These are phyloP conservation scores for Neomonachus schauinslandi DNA, from an alignment of 2,113 vertebrate genomes.

Conservation along the genomic window DNA sequence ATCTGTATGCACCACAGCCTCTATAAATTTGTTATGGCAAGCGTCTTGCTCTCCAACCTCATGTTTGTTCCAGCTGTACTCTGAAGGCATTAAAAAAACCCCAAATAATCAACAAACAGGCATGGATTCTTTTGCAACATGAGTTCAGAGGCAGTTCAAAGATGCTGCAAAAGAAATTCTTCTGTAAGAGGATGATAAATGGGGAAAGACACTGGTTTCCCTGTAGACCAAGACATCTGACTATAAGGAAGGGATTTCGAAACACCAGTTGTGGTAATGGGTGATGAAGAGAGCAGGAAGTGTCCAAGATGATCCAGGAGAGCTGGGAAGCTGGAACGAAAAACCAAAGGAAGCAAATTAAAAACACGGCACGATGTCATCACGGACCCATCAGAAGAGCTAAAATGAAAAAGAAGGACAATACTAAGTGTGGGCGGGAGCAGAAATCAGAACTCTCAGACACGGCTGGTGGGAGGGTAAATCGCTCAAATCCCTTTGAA, in stretches of 20 bases:
- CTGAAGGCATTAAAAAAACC: conserved; percentile 37
- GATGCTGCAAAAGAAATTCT: conserved; percentile 27
- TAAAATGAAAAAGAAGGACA: conserved; percentile 49
- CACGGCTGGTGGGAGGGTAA: not conserved
- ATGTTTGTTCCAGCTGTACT: conserved; percentile 50
- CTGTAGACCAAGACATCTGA: conserved; percentile 21
- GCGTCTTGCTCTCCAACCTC: conserved; percentile 19
- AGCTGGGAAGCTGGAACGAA: not conserved
- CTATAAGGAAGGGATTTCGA: conserved; percentile 51
- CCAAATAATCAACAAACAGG: conserved; percentile 49
- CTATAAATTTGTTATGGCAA: conserved; percentile 44
- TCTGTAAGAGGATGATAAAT: conserved; percentile 43
- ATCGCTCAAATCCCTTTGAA: not conserved
- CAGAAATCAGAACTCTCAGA: not conserved
- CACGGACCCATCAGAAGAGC: not conserved
- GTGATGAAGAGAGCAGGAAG: conserved; percentile 26
- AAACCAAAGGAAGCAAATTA: conserved; percentile 45
- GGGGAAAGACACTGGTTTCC: conserved; percentile 11
- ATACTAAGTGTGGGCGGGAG: not conserved
- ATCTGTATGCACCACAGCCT: conserved; percentile 11
- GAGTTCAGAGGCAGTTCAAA: conserved; percentile 43
- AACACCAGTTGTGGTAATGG: conserved; percentile 29
- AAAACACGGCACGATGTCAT: not conserved
- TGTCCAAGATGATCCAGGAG: conserved; percentile 21
- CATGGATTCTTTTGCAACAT: conserved; percentile 8